Evolutionary conservation across 1,140 invertebrate genomes (phyloP).

Genomic region (Tachypleus tridentatus): DNA sequence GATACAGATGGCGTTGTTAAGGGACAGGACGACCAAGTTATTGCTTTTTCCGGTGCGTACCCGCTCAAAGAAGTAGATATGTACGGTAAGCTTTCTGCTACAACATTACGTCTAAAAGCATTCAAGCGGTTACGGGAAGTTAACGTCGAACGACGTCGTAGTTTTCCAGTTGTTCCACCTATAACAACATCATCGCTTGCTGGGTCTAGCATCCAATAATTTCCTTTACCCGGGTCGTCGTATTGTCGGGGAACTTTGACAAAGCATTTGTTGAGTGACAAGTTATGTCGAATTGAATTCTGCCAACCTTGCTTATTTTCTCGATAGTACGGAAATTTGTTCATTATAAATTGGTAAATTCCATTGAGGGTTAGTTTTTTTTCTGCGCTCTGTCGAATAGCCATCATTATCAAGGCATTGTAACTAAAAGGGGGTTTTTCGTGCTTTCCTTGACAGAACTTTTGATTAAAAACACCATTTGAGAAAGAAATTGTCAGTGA

Average conservation of each 20-base stretch:
- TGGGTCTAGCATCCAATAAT: conserved; percentile 90
- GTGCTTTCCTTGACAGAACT: background rate
- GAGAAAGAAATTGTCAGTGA: no score
- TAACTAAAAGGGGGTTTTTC: conserved; percentile 94
- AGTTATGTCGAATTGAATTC: conserved; percentile 92
- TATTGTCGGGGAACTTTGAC: conserved; percentile 87
- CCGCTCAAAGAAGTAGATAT: no score
- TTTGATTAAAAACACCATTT: no score
- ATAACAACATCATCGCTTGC: conserved; percentile 93
- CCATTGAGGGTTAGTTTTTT: conserved; percentile 90
- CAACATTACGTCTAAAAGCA: no score
- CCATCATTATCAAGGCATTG: conserved; percentile 99
- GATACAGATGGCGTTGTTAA: no score
- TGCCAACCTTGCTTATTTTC: conserved; percentile 98
- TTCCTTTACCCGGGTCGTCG: conserved; percentile 83
- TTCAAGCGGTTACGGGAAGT: conserved; percentile 54
- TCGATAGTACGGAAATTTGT: conserved; percentile 90
- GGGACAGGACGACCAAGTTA: no score
- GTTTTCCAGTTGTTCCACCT: conserved; percentile 74
- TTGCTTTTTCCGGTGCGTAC: no score
- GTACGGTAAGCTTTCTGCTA: no score
- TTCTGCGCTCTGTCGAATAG: conserved; percentile 80
- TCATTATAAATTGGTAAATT: conserved; percentile 98
- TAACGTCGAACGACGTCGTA: conserved; percentile 70
- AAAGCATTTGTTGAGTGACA: conserved; percentile 94